Evolutionary conservation across 2,888 invertebrate species (phyloP), one percentile per base, ranked within the genome.

Genomic region (Masnerella sp.): DNA sequence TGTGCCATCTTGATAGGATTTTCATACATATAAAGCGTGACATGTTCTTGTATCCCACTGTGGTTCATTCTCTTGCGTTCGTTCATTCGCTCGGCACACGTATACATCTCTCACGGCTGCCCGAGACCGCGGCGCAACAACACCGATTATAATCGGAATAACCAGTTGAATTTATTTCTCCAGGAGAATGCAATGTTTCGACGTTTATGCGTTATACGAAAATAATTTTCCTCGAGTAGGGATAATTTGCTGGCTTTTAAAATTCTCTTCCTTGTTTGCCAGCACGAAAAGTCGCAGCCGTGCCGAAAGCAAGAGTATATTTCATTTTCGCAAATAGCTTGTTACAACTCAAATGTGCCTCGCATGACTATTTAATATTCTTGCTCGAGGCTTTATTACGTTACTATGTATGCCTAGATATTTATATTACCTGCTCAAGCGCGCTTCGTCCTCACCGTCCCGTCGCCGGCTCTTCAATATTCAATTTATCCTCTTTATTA

Each of bases 81-180:
- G 59, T 69, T 61, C 65, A 59, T 68, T 61, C 67, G 65, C 42
- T 52, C 51, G 58, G 43, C 56, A 61, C 51, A 58, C 62, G 62
- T 74, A 74, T 74, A 74, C 67, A 74, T 74, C 74, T 74, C 67
- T 56, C 49, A 58, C 56, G 62, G 54, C 45, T 65, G 62, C 70
- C 67, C 74, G 70, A 59, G 70, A 74, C 61, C 67, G 61, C 74
- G 36, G 61, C 70, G 61, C 74, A 70, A 70, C 74, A 65, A 64
- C 70, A 65, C 69, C 61, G 74, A 70, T 74, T 74, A 74, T 74
- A 70, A 74, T 74, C 70, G 65, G 65, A 74, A 74, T 74, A 74
- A 74, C 74, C 74, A 74, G 74, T 65, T 70, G 74, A 74, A 74
- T 74, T 74, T 74, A 74, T 74, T 70, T 74, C 65, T 52, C 59